Base-by-base conservation (phyloP, 2,888 invertebrate genomes). In the Noctua janthe region DNA sequence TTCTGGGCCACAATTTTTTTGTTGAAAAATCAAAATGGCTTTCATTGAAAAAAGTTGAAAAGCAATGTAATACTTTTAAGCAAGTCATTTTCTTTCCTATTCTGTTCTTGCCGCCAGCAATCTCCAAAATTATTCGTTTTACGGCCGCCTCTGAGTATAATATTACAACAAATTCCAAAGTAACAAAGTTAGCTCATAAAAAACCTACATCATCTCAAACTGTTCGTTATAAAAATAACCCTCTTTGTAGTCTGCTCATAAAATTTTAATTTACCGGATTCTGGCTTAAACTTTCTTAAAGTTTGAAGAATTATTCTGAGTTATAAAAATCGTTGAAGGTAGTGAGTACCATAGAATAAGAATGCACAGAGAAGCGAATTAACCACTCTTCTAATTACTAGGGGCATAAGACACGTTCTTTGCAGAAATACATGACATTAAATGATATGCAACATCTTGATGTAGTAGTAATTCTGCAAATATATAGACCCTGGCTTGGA, bases 221-320 rank as follows among this genome's bases (percentile, higher is more conserved):
- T 77, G 75, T 76, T 70, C 76, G 47, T 76, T 80, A 82, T 75
- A 82, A 84, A 82, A 87, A 86, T 79, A 84, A 78, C 82, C 64
- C 79, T 49, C 78, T 81, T 81, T 84, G 81, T 81, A 78, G 17
- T 66, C 47, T 54, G 73, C 76, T 75, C 76, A 82, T 86, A 82
- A 87, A 87, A 84, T 78, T 78, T 79, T 82, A 85, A 87, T 87
- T 85, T 72, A 72, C 74, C 66, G 76, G 67, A 85, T 85, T 74
- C 69, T 78, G 71, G 35, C 70, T 74, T 62, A 39, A 78, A 82
- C 69, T 84, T 85, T 75, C 35, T 71, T 72, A 74, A 56, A 80
- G 73, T 78, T 78, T 20, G n/a, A 83, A 71, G 59, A n/a, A n/a
- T n/a, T 83, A 86, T 80, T 86, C 23, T 0, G 56, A 69, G 66